Conservation (phyloP, 2,888 invertebrate species). For the Smittia aterrima region DNA sequence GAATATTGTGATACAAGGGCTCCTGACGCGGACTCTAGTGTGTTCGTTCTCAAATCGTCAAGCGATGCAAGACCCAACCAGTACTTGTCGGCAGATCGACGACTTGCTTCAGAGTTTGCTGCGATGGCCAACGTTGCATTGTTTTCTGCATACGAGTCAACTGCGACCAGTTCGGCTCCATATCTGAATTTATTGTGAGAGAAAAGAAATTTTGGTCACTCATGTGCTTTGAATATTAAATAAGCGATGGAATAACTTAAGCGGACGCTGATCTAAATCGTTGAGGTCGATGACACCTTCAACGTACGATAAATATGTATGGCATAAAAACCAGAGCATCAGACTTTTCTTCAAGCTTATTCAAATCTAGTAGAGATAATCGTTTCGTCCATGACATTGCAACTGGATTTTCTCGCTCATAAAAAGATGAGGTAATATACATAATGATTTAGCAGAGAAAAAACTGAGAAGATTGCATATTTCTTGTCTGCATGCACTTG, state of each 20-base stretch:
- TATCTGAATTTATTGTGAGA: conserved; percentile 63
- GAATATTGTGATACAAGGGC: conserved; percentile 88
- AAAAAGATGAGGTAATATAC: conserved; percentile 33
- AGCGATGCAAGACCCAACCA: conserved; percentile 89
- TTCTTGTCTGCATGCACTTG: neutral
- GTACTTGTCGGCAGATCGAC: conserved; percentile 70
- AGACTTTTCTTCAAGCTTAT: neutral
- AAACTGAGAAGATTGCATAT: neutral
- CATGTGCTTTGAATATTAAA: conserved; percentile 38
- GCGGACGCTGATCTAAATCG: neutral
- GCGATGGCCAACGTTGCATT: conserved; percentile 84
- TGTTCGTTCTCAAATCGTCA: conserved; percentile 89
- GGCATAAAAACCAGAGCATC: conserved; percentile 9
- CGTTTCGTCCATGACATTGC: conserved; percentile 35
- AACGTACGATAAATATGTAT: neutral
- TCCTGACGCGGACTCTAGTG: conserved; percentile 90
- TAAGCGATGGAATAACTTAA: conserved; percentile 17
- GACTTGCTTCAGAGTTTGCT: conserved; percentile 61
- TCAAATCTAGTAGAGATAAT: conserved; percentile 21
- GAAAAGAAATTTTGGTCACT: conserved; percentile 29
- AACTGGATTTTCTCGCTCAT: conserved; percentile 17
- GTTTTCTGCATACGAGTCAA: conserved; percentile 88
- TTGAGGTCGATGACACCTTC: conserved; percentile 28
- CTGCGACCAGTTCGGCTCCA: conserved; percentile 89
- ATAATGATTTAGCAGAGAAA: neutral